phyloP scores from a whole-genome alignment of 2,888 invertebrate genomes.

The Meganola albula region DNA sequence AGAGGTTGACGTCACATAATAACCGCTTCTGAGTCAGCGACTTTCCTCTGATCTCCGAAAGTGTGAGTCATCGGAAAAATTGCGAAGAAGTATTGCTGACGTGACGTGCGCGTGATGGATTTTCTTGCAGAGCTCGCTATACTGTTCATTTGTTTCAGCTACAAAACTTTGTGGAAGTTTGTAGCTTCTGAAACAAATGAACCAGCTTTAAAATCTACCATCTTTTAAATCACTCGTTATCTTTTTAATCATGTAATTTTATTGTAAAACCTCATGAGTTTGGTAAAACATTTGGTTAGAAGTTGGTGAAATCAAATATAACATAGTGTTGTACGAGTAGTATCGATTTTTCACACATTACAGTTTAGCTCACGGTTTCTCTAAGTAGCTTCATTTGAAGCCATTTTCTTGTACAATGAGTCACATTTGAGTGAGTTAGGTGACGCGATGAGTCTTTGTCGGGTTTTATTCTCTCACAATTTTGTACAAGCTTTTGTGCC shows the following conservation, averaged over 20 bases:
- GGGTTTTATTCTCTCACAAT: background rate
- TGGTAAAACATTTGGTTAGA: too few relatives aligned
- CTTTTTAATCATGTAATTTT: too few relatives aligned
- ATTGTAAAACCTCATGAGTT: too few relatives aligned
- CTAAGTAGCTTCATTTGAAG: slow-evolving; percentile 8
- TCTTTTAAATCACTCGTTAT: too few relatives aligned
- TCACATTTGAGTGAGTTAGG: slow-evolving; percentile 1
- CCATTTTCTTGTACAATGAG: slow-evolving; percentile 4
- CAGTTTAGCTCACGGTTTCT: slow-evolving; percentile 8
- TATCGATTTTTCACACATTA: slow-evolving; percentile 24
- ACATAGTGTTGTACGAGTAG: slow-evolving; percentile 25
- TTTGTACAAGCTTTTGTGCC: background rate
- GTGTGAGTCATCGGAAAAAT: slow-evolving; percentile 56
- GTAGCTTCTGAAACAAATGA: slow-evolving; percentile 1
- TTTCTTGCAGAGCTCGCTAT: slow-evolving; percentile 23
- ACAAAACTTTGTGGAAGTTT: too few relatives aligned
- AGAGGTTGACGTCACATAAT: slow-evolving; percentile 32
- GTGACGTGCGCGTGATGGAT: slow-evolving; percentile 33
- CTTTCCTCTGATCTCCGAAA: slow-evolving; percentile 35
- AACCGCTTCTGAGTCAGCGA: slow-evolving; percentile 36
- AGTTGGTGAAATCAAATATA: slow-evolving; percentile 24
- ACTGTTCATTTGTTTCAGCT: slow-evolving; percentile 32
- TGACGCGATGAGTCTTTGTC: background rate
- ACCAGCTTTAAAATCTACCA: too few relatives aligned
- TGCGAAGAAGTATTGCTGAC: slow-evolving; percentile 37